A percentile compares a stretch with the other conserved stretches of the same genome.
Conservation (phyloP, 2,113 vertebrate genomes). For the Halichoeres trimaculatus region DNA sequence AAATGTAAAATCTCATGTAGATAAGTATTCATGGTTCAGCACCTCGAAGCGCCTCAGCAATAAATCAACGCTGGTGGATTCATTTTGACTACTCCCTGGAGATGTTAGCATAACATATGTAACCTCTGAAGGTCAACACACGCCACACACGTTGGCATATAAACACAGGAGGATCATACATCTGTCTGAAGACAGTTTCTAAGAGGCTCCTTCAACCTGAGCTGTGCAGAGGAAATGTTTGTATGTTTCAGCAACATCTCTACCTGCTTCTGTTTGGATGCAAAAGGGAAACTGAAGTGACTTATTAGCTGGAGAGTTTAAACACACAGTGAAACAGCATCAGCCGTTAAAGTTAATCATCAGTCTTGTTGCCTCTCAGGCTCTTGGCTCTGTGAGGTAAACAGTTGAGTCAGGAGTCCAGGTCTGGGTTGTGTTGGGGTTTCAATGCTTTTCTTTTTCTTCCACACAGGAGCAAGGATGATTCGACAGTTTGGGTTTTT, state of each 20-base stretch:
- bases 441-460: conserved; percentile 14
- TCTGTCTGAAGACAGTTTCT: background rate
- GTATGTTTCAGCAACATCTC: conserved; percentile 16
- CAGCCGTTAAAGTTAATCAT: conserved; percentile 52
- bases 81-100: conserved; percentile 44
- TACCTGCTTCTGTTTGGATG: conserved; percentile 16
- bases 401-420: conserved; percentile 30
- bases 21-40: conserved; percentile 33
- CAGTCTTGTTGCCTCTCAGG: conserved; percentile 9
- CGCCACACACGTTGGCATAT: conserved; percentile 21
- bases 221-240: conserved; percentile 2
- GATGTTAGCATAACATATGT: conserved; percentile 55
- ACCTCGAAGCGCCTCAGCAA: background rate
- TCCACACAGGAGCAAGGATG: background rate
- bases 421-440: background rate
- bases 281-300: conserved; percentile 7
- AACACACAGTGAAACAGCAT: conserved; percentile 4
- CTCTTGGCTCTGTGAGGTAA: conserved; percentile 32
- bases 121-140: conserved; percentile 14
- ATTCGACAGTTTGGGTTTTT: background rate
- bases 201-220: conserved; percentile 3
- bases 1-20: conserved; percentile 35
- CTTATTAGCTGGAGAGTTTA: conserved; percentile 49
- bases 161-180: conserved; percentile 17
- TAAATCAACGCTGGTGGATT: conserved; percentile 47